A percentile compares a stretch with the other conserved stretches of the same genome.
These are phyloP conservation scores for Xenus cinereus DNA, from an alignment of 2,113 vertebrate genomes.

Conservation along the genomic window DNA sequence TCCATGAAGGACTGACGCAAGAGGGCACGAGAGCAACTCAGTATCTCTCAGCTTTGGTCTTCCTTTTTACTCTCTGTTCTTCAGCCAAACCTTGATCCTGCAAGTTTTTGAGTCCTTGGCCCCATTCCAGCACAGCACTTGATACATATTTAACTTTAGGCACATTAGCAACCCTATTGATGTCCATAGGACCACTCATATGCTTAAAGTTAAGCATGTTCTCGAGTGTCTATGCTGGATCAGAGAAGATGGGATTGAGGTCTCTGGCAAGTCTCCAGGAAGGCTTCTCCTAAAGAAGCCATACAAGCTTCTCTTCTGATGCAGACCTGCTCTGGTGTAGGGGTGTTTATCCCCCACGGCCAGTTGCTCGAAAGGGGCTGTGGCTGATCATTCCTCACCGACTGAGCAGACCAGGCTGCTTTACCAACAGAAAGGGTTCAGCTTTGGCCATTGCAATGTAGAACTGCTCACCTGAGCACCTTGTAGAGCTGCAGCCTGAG, in stretches of 20 bases:
- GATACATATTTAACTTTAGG: slow-evolving; percentile 10
- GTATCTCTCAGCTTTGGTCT: slow-evolving; percentile 4
- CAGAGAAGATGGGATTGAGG: neutral
- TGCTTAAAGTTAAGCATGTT: slow-evolving; percentile 5
- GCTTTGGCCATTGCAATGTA: neutral
- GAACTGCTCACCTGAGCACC: neutral
- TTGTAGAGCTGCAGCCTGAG: neutral
- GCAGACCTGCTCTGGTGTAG: neutral
- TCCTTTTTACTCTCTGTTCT: slow-evolving; percentile 28
- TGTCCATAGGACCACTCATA: neutral
- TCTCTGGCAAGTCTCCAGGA: neutral
- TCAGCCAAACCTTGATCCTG: slow-evolving; percentile 51
- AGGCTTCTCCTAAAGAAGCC: neutral
- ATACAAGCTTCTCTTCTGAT: neutral
- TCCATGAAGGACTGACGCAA: neutral
- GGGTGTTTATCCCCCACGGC: neutral
- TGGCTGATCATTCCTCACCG: neutral
- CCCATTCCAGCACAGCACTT: slow-evolving; percentile 2
- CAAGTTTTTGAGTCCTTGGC: slow-evolving; percentile 28
- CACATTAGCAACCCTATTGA: slow-evolving; percentile 3
- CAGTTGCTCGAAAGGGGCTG: neutral
- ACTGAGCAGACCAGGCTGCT: neutral
- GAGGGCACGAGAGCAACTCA: neutral
- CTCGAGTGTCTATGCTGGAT: neutral
- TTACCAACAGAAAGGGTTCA: neutral